Evolutionary conservation across 2,113 vertebrate species (phyloP), one percentile per base, ranked within the genome.

Genomic region (Oreocharis arfaki): DNA sequence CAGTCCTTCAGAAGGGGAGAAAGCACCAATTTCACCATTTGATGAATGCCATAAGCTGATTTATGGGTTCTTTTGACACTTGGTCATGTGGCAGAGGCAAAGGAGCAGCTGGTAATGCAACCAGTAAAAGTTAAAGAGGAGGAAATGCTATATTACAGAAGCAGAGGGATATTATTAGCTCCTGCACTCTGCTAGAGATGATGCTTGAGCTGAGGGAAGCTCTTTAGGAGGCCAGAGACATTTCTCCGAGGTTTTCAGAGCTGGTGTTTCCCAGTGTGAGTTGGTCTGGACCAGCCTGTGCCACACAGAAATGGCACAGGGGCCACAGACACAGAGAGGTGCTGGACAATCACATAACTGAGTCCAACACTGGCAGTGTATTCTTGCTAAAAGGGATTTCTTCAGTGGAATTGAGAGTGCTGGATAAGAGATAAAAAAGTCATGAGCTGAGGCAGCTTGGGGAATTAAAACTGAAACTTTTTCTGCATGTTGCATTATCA

Each of bases 101-200:
- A 86, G 52, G 33, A 94, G 71, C 95, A 96, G 87, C 86, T 95
- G 91, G 81, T 64, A 95, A 90, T 65, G 81, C 4, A 17, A 68
- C 65, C 39, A 75, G 49, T 93, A 84, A 44, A 95, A 84, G 65
- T 82, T 86, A 81, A 84, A 93, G 87, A 63, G 55, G 32, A 95
- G 68, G 90, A 91, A 92, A 92, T 60, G 88, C 84, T 84, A 77
- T 87, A 63, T 77, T 91, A 85, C 67, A 95, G 78, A 80, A 85
- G 46, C 46, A 65, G 63, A 63, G 46, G 23, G 57, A 55, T 90
- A 91, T 79, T 87, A 89, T 91, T 96, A 93, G 70, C 67, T 85
- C 53, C 78, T 91, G 74, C 27, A 14, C 27, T 65, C 53, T 85
- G 37, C 44, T 89, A 68, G 61, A 63, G 64, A 68, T 63, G 74